Conservation (phyloP, 2,797 vertebrate genomes). For the Naso thynnoides region DNA sequence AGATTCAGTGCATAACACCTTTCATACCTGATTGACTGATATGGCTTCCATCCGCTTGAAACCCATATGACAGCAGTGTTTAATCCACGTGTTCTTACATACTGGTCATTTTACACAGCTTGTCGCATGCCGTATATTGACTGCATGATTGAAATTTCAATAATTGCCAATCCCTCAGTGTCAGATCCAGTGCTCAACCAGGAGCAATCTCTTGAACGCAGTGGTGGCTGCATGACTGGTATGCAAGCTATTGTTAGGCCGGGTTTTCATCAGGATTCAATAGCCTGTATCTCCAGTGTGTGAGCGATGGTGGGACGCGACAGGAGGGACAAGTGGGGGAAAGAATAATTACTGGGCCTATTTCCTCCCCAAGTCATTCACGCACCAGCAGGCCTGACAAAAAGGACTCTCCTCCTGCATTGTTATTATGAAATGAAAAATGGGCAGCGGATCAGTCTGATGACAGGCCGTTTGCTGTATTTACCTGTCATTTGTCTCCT, state of each 20-base stretch:
- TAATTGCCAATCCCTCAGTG: constrained; percentile 66
- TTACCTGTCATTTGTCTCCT: constrained; percentile 81
- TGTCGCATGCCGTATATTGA: constrained; percentile 45
- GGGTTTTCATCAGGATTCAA: constrained; percentile 80
- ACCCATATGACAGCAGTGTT: constrained; percentile 41
- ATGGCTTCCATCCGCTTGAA: constrained; percentile 48
- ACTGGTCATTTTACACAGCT: constrained; percentile 39
- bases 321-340: constrained; percentile 72
- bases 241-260: constrained; percentile 55
- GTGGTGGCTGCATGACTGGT: constrained; percentile 33
- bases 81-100: constrained; percentile 59
- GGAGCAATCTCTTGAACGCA: constrained; percentile 42
- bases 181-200: constrained; percentile 48
- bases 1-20: constrained; percentile 33
- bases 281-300: constrained; percentile 59
- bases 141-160: constrained; percentile 68
- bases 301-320: constrained; percentile 72
- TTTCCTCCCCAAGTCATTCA: constrained; percentile 78
- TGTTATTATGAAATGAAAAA: constrained; percentile 81
- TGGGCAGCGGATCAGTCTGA: constrained; percentile 62
- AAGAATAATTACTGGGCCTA: constrained; percentile 81
- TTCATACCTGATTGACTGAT: constrained; percentile 38
- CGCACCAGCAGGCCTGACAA: constrained; percentile 65
- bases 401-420: constrained; percentile 66
- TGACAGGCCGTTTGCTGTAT: constrained; percentile 74